These are phyloP conservation scores for Drosophila mercatorum DNA, from an alignment of 2,888 invertebrate genomes.

Conservation along the genomic window DNA sequence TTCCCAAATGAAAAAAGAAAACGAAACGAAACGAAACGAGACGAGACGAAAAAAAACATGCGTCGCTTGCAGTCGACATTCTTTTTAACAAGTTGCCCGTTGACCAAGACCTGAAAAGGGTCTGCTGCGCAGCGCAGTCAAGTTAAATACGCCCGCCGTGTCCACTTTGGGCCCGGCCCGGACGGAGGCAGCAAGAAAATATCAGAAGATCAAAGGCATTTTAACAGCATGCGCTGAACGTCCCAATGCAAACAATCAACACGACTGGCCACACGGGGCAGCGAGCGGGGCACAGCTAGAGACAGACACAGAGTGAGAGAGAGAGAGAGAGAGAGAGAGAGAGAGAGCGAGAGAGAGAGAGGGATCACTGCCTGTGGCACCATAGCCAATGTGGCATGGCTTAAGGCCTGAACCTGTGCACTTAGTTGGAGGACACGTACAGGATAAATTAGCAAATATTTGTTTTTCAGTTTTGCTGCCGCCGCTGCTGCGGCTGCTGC, in stretches of 20 bases:
- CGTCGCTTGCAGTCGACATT: slow-evolving; percentile 76
- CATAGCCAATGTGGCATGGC: slow-evolving; percentile 56
- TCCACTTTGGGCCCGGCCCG: slow-evolving; percentile 51
- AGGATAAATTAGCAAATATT: slow-evolving; percentile 83
- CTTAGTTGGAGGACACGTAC: slow-evolving; percentile 81
- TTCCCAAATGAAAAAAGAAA: slow-evolving; percentile 16
- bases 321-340: slow-evolving; percentile 20
- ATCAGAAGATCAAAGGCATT: slow-evolving; percentile 82
- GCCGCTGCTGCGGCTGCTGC: slow-evolving; percentile 19
- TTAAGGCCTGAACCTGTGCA: slow-evolving; percentile 69
- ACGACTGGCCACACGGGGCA: slow-evolving; percentile 61
- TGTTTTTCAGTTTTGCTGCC: slow-evolving; percentile 63
- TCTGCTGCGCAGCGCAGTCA: slow-evolving; percentile 51
- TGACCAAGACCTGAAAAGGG: slow-evolving; percentile 65
- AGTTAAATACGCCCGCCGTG: slow-evolving; percentile 81
- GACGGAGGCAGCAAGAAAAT: slow-evolving; percentile 62
- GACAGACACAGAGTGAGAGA: neutral
- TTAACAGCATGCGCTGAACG: slow-evolving; percentile 72
- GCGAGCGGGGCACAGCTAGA: slow-evolving; percentile 10
- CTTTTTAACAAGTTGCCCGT: slow-evolving; percentile 75
- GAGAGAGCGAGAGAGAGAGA: slow-evolving; percentile 16
- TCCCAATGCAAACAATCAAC: slow-evolving; percentile 79
- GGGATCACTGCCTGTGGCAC: slow-evolving; percentile 32
- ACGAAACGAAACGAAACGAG: slow-evolving; percentile 3
- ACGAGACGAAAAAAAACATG: slow-evolving; percentile 50